phyloP scores from a whole-genome alignment of 2,113 vertebrate species.

The Clarias magur region DNA sequence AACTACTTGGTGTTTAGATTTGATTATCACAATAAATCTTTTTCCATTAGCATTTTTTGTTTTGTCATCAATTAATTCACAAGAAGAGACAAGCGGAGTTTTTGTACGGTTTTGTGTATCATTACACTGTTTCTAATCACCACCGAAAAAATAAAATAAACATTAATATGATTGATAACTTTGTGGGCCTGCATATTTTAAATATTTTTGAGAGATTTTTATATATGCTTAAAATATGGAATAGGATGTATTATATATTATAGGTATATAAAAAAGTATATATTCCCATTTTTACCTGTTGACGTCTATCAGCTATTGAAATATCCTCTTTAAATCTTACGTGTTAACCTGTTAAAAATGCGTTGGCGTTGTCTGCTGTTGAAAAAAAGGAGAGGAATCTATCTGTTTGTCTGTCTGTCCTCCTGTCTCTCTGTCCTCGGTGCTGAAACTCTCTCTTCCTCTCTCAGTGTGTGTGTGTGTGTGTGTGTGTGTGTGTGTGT shows the following conservation, averaged over 20 bases:
- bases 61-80: not conserved
- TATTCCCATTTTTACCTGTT: not conserved
- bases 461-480: not conserved
- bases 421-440: conserved; percentile 12
- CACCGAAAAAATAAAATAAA: not conserved
- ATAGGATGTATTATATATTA: too few species aligned
- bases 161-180: not conserved
- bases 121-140: not conserved
- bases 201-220: not conserved
- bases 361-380: not conserved
- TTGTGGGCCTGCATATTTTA: not conserved
- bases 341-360: not conserved
- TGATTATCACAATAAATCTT: not conserved
- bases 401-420: not conserved
- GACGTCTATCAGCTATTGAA: not conserved
- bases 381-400: not conserved
- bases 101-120: not conserved
- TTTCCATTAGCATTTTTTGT: not conserved
- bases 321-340: too few species aligned
- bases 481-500: not conserved
- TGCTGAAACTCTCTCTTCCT: not conserved
- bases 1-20: not conserved
- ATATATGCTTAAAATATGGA: too few species aligned
- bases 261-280: not conserved
- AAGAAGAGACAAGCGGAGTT: not conserved